Conservation (phyloP, 2,888 invertebrate species). For the Atrina japonica region DNA sequence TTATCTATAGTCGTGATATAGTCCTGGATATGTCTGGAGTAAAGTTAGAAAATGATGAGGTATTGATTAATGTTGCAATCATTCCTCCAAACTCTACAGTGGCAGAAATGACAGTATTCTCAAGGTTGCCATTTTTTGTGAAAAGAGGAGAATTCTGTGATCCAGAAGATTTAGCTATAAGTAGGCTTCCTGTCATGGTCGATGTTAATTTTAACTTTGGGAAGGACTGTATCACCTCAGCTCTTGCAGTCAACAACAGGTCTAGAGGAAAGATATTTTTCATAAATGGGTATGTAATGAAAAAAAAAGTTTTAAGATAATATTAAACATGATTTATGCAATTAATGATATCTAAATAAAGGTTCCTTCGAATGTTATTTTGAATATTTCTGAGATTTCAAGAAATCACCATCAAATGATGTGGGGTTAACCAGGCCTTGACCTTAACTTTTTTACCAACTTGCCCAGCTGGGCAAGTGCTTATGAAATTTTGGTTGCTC, state of each 20-base stretch:
- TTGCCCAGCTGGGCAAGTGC: no score
- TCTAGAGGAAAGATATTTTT: constrained; percentile 35
- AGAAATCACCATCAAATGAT: no score
- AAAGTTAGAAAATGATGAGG: constrained; percentile 15
- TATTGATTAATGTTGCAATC: constrained; percentile 32
- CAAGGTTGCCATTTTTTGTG: constrained; percentile 40
- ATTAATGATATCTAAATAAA: no score
- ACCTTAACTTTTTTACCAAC: no score
- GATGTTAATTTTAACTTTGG: constrained; percentile 42
- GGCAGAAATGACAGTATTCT: constrained; percentile 42
- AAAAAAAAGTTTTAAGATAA: no score
- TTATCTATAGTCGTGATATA: constrained; percentile 36
- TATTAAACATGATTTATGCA: no score
- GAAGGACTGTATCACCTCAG: constrained; percentile 28
- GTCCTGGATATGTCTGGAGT: constrained; percentile 29
- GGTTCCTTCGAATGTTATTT: no score
- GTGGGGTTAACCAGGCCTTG: no score
- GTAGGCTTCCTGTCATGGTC: constrained; percentile 32
- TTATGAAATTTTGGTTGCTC: no score
- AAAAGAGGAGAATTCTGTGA: constrained; percentile 18
- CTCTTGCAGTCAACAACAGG: constrained; percentile 28
- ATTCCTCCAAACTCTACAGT: constrained; percentile 38
- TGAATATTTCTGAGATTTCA: no score
- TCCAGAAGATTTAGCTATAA: constrained; percentile 21
- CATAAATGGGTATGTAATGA: constrained; percentile 40